Evolutionary conservation across 2,888 invertebrate species (phyloP).

Genomic region (Yponomeuta cagnagella): DNA sequence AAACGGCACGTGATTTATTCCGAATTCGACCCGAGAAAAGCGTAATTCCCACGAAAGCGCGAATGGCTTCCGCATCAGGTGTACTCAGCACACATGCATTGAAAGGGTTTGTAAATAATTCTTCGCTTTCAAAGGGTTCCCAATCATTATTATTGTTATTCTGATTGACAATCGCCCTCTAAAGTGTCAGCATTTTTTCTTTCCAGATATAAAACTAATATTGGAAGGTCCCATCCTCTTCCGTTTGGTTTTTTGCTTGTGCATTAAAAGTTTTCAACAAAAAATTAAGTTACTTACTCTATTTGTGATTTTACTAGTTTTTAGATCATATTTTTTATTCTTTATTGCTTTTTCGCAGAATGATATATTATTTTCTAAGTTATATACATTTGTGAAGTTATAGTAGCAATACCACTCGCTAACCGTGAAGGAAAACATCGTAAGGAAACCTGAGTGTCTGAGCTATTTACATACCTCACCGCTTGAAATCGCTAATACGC

Average conservation of each 20-base stretch:
- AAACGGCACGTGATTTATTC: neutral
- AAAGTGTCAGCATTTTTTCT: slow-evolving; percentile 64
- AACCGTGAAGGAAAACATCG: too few species aligned
- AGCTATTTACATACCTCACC: too few species aligned
- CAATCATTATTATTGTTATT: slow-evolving; percentile 67
- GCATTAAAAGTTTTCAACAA: slow-evolving; percentile 41
- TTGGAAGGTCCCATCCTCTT: slow-evolving; percentile 74
- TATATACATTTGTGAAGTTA: too few species aligned
- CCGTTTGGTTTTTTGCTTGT: slow-evolving; percentile 64
- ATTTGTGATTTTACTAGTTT: slow-evolving; percentile 57
- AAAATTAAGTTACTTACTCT: slow-evolving; percentile 50
- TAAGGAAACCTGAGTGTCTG: too few species aligned
- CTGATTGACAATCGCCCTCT: slow-evolving; percentile 66
- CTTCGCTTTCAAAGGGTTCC: slow-evolving; percentile 53
- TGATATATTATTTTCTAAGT: too few species aligned
- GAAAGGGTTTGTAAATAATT: slow-evolving; percentile 62
- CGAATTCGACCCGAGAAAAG: neutral
- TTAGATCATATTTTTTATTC: slow-evolving; percentile 15
- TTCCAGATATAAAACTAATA: slow-evolving; percentile 72
- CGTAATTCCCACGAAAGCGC: slow-evolving; percentile 62
- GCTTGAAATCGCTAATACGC: too few species aligned
- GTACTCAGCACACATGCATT: slow-evolving; percentile 32
- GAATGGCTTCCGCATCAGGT: slow-evolving; percentile 73
- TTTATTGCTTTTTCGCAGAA: neutral
- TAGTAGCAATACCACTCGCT: too few species aligned